A percentile compares a stretch with the other conserved stretches of the same genome.
phyloP scores from a whole-genome alignment of 2,888 invertebrate species.

The Sinodicranocentrus sp. region DNA sequence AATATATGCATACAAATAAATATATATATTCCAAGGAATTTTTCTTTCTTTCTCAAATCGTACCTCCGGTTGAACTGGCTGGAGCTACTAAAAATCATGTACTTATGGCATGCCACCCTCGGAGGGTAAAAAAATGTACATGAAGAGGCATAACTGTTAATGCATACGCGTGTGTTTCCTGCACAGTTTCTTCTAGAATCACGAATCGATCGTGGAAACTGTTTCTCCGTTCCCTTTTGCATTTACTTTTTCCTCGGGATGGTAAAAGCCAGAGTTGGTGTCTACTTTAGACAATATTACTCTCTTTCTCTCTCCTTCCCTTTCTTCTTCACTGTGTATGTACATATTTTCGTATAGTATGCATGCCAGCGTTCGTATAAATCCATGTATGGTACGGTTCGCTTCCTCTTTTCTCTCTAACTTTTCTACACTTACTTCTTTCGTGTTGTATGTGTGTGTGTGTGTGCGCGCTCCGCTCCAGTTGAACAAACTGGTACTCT shows the following conservation, averaged over 20 bases:
- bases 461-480: background rate
- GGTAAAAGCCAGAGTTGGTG: background rate
- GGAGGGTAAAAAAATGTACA: background rate
- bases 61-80: background rate
- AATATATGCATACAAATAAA: too few species aligned
- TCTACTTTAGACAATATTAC: slow-evolving; percentile 41
- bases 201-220: slow-evolving; percentile 65
- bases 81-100: background rate
- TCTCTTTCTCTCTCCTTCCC: background rate
- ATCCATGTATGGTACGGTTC: slow-evolving; percentile 29
- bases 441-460: background rate
- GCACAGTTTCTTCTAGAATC: slow-evolving; percentile 51
- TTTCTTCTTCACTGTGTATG: slow-evolving; percentile 6
- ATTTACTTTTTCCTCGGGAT: slow-evolving; percentile 3
- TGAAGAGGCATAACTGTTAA: slow-evolving; percentile 1
- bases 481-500: background rate
- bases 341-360: background rate
- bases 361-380: slow-evolving; percentile 8
- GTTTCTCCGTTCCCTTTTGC: slow-evolving; percentile 46
- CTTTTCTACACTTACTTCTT: slow-evolving; percentile 16
- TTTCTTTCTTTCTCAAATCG: too few species aligned
- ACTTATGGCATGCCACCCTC: background rate
- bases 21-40: too few species aligned
- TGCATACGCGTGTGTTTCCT: slow-evolving; percentile 13
- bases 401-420: slow-evolving; percentile 35